Evolutionary conservation across 2,888 invertebrate species (phyloP).

Genomic region (Meloe dianella): DNA sequence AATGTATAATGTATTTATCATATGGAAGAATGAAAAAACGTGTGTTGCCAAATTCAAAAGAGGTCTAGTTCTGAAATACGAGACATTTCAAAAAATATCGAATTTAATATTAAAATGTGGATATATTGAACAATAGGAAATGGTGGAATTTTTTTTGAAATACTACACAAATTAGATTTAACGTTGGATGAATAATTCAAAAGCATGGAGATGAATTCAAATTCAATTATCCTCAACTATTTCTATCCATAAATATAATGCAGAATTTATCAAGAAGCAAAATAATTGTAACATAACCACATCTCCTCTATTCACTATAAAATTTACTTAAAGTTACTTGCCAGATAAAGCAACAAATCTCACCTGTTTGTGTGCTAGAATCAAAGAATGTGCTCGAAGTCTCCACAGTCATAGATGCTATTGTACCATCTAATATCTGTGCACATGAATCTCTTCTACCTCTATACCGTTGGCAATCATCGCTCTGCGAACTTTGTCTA

Average conservation of each 20-base stretch:
- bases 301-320: too few relatives aligned
- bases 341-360: conserved; percentile 51
- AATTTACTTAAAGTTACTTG: too few relatives aligned
- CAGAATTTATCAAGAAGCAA: background rate
- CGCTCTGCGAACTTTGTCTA: conserved; percentile 79
- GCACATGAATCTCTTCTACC: conserved; percentile 85
- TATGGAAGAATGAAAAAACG: background rate
- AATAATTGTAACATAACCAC: too few relatives aligned
- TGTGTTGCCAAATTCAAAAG: background rate
- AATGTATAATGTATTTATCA: conserved; percentile 9
- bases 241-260: background rate
- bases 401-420: conserved; percentile 92
- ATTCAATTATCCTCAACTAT: conserved; percentile 15
- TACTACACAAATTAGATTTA: background rate
- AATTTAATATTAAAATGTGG: background rate
- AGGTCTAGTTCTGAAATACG: too few relatives aligned
- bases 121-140: too few relatives aligned
- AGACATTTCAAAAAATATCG: background rate
- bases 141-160: too few relatives aligned
- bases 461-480: conserved; percentile 63
- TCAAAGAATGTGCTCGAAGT: conserved; percentile 92
- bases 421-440: conserved; percentile 89
- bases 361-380: conserved; percentile 91
- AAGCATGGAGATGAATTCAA: conserved; percentile 1
- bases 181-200: conserved; percentile 13